These are phyloP conservation scores for Pitangus sulphuratus DNA, from an alignment of 2,797 vertebrate genomes.

Conservation along the genomic window DNA sequence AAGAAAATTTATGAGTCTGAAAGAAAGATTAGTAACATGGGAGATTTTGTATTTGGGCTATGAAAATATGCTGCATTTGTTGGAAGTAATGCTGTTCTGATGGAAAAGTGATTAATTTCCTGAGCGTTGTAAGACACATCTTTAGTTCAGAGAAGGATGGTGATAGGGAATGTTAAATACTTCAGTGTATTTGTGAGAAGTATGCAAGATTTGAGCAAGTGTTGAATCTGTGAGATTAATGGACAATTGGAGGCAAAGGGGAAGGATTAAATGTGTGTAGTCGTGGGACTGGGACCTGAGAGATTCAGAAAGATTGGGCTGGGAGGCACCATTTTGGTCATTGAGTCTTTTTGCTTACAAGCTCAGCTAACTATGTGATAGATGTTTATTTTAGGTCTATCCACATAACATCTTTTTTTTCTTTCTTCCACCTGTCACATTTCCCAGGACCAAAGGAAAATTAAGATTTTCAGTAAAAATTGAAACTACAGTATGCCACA, in stretches of 20 bases:
- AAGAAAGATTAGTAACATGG: background rate
- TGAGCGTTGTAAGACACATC: background rate
- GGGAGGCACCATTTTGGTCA: background rate
- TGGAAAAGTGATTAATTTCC: slow-evolving; percentile 32
- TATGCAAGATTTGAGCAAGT: slow-evolving; percentile 7
- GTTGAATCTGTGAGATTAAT: slow-evolving; percentile 26
- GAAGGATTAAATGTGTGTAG: background rate
- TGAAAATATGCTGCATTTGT: slow-evolving; percentile 5
- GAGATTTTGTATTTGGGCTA: background rate
- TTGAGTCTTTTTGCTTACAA: background rate
- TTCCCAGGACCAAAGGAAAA: background rate
- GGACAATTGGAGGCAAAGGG: background rate
- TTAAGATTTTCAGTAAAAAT: background rate
- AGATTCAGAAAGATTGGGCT: background rate
- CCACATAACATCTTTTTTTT: background rate
- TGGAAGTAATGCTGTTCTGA: background rate
- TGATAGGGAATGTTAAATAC: slow-evolving; percentile 3
- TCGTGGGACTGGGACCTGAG: background rate
- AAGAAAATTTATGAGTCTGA: slow-evolving; percentile 35
- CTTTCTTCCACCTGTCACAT: background rate
- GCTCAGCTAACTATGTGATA: background rate
- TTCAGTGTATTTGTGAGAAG: background rate
- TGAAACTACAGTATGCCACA: background rate
- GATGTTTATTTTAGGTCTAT: slow-evolving; percentile 13
- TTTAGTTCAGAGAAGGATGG: background rate